These are phyloP conservation scores for Calyptommatus sinebrachiatus DNA, from an alignment of 2,113 vertebrate species.

Conservation along the genomic window DNA sequence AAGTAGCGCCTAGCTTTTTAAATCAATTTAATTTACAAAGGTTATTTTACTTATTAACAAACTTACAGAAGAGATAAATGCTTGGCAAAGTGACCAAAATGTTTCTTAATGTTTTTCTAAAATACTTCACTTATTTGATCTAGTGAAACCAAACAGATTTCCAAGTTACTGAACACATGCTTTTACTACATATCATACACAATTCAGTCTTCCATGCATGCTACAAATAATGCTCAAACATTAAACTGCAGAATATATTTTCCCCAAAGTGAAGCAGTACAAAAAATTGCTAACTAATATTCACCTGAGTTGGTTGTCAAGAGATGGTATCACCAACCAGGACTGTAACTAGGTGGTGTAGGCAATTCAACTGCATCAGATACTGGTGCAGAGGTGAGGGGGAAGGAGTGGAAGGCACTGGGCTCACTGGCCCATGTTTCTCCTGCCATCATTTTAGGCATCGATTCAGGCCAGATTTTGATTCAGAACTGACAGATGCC, in stretches of 20 bases:
- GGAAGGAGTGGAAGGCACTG: too few species aligned
- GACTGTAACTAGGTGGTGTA: too few species aligned
- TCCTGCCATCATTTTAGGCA: too few species aligned
- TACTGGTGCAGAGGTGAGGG: too few species aligned
- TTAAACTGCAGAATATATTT: background rate
- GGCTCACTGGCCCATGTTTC: too few species aligned
- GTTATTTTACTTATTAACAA: background rate
- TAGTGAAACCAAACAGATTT: background rate
- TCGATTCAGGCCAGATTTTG: too few species aligned
- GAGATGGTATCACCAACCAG: background rate
- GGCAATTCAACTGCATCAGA: too few species aligned
- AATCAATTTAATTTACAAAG: background rate
- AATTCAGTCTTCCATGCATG: background rate
- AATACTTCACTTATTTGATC: background rate
- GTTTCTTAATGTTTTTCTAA: background rate
- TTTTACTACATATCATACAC: background rate
- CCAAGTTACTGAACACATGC: background rate
- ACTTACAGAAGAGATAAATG: background rate
- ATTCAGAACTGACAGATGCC: too few species aligned
- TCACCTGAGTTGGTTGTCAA: background rate
- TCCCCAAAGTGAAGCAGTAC: background rate
- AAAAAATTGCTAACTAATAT: constrained; percentile 16
- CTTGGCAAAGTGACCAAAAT: background rate
- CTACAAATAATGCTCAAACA: background rate
- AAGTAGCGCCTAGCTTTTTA: background rate